Percentiles rank a stretch among this genome's conserved stretches.
These are phyloP conservation scores for Pseudomyrmex cubaensis DNA, from an alignment of 1,140 invertebrate species.

Conservation along the genomic window DNA sequence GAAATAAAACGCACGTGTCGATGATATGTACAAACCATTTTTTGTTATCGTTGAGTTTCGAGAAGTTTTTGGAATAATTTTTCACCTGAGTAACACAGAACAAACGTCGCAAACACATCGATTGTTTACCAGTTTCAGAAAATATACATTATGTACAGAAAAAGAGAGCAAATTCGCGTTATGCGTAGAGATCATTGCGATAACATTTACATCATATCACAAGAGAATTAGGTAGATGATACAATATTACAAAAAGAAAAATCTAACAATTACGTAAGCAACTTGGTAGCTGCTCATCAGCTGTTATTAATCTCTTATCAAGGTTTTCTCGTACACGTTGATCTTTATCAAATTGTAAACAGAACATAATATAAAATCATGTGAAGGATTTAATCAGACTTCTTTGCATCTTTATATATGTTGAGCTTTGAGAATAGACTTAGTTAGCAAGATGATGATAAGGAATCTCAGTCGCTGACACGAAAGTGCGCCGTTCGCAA, in stretches of 20 bases:
- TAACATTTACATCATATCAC: not conserved
- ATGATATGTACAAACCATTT: not conserved
- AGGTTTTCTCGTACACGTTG: not conserved
- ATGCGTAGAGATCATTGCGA: not conserved
- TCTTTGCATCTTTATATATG: conserved; percentile 25
- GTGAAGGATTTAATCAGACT: conserved; percentile 11
- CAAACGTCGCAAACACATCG: conserved; percentile 2
- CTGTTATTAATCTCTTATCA: conserved; percentile 19
- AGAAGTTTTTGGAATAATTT: not conserved
- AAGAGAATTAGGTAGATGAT: not conserved
- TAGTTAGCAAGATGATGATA: conserved; percentile 31
- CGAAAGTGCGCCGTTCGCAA: not conserved
- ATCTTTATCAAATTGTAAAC: conserved; percentile 62
- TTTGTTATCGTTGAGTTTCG: too few species aligned
- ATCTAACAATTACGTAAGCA: too few species aligned
- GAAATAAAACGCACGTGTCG: not conserved
- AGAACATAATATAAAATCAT: not conserved
- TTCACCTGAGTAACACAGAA: conserved; percentile 20
- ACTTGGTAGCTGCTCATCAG: not conserved
- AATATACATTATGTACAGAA: not conserved
- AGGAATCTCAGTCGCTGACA: not conserved
- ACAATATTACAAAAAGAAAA: not conserved
- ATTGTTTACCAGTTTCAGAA: conserved; percentile 10
- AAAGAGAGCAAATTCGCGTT: not conserved
- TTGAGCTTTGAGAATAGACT: conserved; percentile 50